Evolutionary conservation across 2,888 invertebrate genomes (phyloP), one percentile per base, ranked within the genome.

Genomic region (Helleia helle): DNA sequence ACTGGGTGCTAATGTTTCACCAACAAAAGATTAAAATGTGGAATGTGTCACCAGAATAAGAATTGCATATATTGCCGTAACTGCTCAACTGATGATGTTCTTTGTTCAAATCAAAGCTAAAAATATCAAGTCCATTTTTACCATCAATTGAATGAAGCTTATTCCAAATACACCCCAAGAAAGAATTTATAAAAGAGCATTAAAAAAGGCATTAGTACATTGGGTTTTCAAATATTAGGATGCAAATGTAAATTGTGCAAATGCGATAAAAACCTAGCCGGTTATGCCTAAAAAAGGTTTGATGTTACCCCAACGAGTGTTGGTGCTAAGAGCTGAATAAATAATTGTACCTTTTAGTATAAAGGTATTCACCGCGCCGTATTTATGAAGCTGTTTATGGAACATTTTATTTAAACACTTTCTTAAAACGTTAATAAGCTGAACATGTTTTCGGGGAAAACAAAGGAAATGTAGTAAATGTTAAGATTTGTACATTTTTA

Each of bases 311-410:
- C 31, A 44, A 47, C 43, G 40, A 41, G 44, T 39, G 36, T 43
- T 38, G 41, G 40, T 41, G 42, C 43, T 41, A 50, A 51, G 54
- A 53, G 52, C 52, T 51, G 50, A 53, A 54, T 55, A 56, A 55
- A 51, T 52, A 48, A 54, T 51, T 47, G 42, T 50, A 42, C 47
- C 49, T 52, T 51, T 50, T 49, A 48, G 48, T 44, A 43, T 49
- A 44, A 49, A 49, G 48, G 49, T 52, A 48, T 50, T 52, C 46
- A 45, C 46, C 50, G 42, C 43, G 42, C 45, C 42, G 42, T 43
- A 49, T 41, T 51, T 48, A 48, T 26, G 40, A 44, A 48, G 38
- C 43, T 46, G 47, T 44, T 51, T 50, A 49, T 53, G 43, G 44
- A 47, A 47, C 42, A 42, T 51, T 50, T 47, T 36, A 47, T 49